Percentiles rank a stretch among this genome's conserved stretches.
Evolutionary conservation across 2,888 invertebrate species (phyloP).

Genomic region (Drosophila austrosaltans): DNA sequence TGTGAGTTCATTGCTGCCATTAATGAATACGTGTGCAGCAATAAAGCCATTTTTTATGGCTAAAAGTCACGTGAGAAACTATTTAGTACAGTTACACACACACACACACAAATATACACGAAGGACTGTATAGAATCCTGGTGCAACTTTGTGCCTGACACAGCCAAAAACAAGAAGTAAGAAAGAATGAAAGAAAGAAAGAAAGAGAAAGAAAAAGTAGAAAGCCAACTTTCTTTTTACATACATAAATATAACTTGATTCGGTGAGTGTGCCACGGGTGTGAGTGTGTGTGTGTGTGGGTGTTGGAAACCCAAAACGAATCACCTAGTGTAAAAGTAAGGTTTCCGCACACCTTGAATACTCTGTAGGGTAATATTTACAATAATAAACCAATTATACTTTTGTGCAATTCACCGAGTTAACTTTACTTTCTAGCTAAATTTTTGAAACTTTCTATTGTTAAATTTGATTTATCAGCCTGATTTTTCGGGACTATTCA

Average conservation of each 20-base stretch:
- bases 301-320: conserved; percentile 22
- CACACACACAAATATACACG: not conserved
- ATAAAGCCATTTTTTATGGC: conserved; percentile 78
- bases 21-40: conserved; percentile 79
- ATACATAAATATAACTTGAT: conserved; percentile 58
- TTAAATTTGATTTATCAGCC: too few species aligned
- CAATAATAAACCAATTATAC: too few species aligned
- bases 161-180: conserved; percentile 43
- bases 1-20: conserved; percentile 78
- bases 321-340: conserved; percentile 48
- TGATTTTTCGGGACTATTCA: too few species aligned
- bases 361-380: not conserved
- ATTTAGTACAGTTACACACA: conserved; percentile 72
- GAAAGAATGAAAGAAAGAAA: conserved; percentile 7
- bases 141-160: conserved; percentile 74
- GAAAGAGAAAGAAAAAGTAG: conserved; percentile 40
- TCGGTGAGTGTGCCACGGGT: not conserved
- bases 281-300: conserved; percentile 15
- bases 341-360: conserved; percentile 6
- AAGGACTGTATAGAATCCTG: not conserved
- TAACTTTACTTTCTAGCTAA: too few species aligned
- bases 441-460: too few species aligned
- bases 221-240: conserved; percentile 68
- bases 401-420: too few species aligned
- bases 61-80: conserved; percentile 77